These are phyloP conservation scores for Macrobrachium nipponense DNA, from an alignment of 1,140 invertebrate species.

Conservation along the genomic window DNA sequence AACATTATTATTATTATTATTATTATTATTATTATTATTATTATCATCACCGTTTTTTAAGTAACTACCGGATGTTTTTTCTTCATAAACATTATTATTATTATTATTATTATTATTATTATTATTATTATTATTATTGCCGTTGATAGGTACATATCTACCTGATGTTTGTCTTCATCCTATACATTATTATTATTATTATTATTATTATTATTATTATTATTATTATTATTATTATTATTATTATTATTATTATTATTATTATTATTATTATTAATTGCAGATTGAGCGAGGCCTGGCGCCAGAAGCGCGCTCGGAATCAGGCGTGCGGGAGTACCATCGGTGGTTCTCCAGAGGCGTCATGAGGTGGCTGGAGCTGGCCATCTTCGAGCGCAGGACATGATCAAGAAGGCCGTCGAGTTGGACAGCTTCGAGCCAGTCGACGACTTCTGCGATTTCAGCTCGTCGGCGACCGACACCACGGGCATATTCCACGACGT, in stretches of 20 bases:
- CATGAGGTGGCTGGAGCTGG: slow-evolving; percentile 48
- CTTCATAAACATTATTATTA: too few species aligned
- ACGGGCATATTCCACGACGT: slow-evolving; percentile 53
- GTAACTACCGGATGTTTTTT: too few species aligned
- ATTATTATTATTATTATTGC: too few species aligned
- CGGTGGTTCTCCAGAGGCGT: slow-evolving; percentile 51
- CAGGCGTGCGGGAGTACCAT: slow-evolving; percentile 44
- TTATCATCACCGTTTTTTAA: too few species aligned
- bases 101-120: too few species aligned
- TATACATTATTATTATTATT: too few species aligned
- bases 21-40: too few species aligned
- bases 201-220: too few species aligned
- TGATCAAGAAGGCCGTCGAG: slow-evolving; percentile 58
- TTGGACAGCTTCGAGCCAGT: slow-evolving; percentile 53
- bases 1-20: too few species aligned
- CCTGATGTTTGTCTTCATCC: too few species aligned
- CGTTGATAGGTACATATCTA: too few species aligned
- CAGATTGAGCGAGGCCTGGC: slow-evolving; percentile 39
- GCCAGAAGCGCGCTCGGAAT: slow-evolving; percentile 18
- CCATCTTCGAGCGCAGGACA: slow-evolving; percentile 28
- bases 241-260: neutral
- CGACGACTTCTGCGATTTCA: slow-evolving; percentile 53
- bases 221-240: too few species aligned
- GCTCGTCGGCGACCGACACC: slow-evolving; percentile 59
- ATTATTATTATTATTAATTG: neutral